Evolutionary conservation across 1,140 invertebrate genomes (phyloP).

Genomic region (Pollicipes pollicipes): DNA sequence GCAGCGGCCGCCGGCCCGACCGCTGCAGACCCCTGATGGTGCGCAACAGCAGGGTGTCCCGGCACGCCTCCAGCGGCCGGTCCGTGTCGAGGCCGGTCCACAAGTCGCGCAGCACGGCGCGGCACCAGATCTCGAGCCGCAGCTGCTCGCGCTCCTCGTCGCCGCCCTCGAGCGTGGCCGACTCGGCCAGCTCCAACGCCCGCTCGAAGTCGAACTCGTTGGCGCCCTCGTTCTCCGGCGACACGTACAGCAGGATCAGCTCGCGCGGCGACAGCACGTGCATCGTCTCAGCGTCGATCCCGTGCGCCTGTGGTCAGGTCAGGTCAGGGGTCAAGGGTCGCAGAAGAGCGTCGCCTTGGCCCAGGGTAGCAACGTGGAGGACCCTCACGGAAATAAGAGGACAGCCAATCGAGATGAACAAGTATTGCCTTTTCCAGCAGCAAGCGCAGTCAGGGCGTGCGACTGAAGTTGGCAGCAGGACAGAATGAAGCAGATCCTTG

Average conservation of each 20-base stretch:
- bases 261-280: slow-evolving; percentile 47
- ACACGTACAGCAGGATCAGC: slow-evolving; percentile 54
- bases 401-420: too few species aligned
- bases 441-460: too few species aligned
- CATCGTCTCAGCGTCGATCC: slow-evolving; percentile 46
- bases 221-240: slow-evolving; percentile 43
- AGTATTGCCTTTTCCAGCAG: too few species aligned
- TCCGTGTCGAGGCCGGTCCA: slow-evolving; percentile 42
- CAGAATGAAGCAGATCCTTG: too few species aligned
- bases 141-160: slow-evolving; percentile 27
- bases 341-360: too few species aligned
- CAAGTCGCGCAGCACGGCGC: slow-evolving; percentile 47
- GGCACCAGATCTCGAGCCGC: slow-evolving; percentile 52
- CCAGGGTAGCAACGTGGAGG: too few species aligned
- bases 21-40: slow-evolving; percentile 36
- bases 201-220: slow-evolving; percentile 58
- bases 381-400: too few species aligned
- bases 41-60: slow-evolving; percentile 54
- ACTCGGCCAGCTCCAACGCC: slow-evolving; percentile 48
- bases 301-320: slow-evolving; percentile 44
- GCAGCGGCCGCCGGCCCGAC: slow-evolving; percentile 42
- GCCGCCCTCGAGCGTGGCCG: slow-evolving; percentile 28
- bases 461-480: too few species aligned
- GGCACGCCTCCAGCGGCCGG: slow-evolving; percentile 39
- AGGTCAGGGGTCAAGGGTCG: too few species aligned